Conservation (phyloP, 2,797 vertebrate species). For the Enteromius mattozi region DNA sequence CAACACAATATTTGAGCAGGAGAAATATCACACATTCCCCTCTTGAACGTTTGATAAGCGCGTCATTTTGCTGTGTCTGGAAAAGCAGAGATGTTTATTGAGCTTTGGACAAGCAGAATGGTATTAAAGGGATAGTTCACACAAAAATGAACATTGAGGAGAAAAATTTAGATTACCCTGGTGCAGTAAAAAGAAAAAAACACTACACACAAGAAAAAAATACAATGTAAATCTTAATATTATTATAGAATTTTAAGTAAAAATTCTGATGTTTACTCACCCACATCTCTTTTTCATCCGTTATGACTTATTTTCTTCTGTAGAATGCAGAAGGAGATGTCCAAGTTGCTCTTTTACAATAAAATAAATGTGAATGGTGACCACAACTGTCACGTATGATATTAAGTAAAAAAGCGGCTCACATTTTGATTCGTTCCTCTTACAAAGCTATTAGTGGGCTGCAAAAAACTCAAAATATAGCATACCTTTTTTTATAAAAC, state of each 20-base stretch:
- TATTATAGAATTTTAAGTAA: background rate
- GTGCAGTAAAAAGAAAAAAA: background rate
- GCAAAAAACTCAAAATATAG: background rate
- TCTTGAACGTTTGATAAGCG: conserved; percentile 59
- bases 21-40: conserved; percentile 56
- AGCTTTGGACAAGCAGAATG: background rate
- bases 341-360: background rate
- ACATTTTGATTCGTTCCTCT: background rate
- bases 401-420: background rate
- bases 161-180: background rate
- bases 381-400: background rate
- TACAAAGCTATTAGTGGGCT: background rate
- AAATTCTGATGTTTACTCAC: background rate
- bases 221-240: background rate
- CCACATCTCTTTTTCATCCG: background rate
- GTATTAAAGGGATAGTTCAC: background rate
- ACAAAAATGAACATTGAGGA: conserved; percentile 1
- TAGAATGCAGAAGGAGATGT: background rate
- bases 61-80: conserved; percentile 46
- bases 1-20: conserved; percentile 54
- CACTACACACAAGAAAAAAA: background rate
- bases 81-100: conserved; percentile 31
- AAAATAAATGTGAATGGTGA: background rate
- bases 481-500: background rate
- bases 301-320: background rate